Percentiles rank a stretch among this genome's conserved stretches.
phyloP scores from a whole-genome alignment of 2,888 invertebrate species.

The Drosophila maculinotata region DNA sequence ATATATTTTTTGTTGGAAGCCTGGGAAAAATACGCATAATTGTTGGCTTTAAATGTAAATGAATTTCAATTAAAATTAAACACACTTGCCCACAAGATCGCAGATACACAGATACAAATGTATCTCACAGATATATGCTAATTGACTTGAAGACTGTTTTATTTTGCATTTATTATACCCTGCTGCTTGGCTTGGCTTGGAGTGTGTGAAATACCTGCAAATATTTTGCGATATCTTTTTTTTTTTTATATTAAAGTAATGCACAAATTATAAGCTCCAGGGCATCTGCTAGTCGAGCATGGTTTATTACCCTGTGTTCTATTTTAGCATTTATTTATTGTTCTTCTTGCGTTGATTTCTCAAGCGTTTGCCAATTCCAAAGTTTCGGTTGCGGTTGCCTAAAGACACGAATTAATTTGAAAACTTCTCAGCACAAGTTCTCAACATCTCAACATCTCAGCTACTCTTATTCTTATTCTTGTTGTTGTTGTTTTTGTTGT shows the following conservation, averaged over 20 bases:
- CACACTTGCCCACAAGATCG: slow-evolving; percentile 38
- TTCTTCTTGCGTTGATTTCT: slow-evolving; percentile 23
- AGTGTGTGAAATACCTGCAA: neutral
- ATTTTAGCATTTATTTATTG: slow-evolving; percentile 51
- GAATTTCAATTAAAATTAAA: slow-evolving; percentile 77
- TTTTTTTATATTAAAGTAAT: neutral
- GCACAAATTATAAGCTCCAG: neutral
- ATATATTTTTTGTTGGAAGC: slow-evolving; percentile 37
- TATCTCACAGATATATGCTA: slow-evolving; percentile 63
- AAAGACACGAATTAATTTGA: slow-evolving; percentile 69
- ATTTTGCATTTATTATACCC: slow-evolving; percentile 20
- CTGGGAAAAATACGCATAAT: slow-evolving; percentile 77
- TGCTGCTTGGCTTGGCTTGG: neutral
- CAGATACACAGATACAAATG: slow-evolving; percentile 16
- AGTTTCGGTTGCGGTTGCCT: slow-evolving; percentile 59
- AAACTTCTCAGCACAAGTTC: slow-evolving; percentile 55
- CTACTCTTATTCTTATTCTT: slow-evolving; percentile 3
- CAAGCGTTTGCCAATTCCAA: slow-evolving; percentile 36
- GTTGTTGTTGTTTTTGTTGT: slow-evolving; percentile 23
- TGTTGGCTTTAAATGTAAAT: slow-evolving; percentile 73
- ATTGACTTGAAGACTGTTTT: slow-evolving; percentile 44
- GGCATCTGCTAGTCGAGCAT: neutral
- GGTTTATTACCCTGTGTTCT: neutral
- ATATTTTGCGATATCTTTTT: neutral
- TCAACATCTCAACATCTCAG: slow-evolving; percentile 14